Conservation (phyloP, 2,797 vertebrate genomes). For the Artibeus jamaicensis region DNA sequence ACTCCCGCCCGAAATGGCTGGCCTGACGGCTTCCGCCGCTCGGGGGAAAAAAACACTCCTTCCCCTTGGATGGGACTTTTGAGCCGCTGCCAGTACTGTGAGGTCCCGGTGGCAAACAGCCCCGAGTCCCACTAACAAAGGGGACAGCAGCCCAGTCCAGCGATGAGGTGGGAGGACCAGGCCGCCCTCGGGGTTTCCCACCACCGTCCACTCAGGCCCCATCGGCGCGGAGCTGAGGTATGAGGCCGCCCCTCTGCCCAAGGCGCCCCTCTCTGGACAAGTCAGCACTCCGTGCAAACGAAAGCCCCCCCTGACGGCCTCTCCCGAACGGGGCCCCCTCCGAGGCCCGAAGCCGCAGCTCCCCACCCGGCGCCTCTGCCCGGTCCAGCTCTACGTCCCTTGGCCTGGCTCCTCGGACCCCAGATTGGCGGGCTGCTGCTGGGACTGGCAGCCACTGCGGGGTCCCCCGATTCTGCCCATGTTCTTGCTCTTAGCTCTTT, state of each 20-base stretch:
- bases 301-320: not conserved
- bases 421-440: not conserved
- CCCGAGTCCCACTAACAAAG: constrained; percentile 34
- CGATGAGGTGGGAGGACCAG: not conserved
- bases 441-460: too few species aligned
- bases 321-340: not conserved
- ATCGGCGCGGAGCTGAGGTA: not conserved
- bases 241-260: not conserved
- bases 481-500: not conserved
- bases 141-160: not conserved
- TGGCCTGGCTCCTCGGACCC: not conserved
- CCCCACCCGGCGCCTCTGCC: not conserved
- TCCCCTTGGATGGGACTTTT: constrained; percentile 18
- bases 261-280: not conserved
- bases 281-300: not conserved
- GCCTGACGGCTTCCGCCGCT: not conserved
- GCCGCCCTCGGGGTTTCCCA: not conserved
- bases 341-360: not conserved
- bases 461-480: not conserved
- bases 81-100: not conserved
- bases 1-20: constrained; percentile 57
- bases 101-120: not conserved
- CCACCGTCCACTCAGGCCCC: not conserved
- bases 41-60: not conserved
- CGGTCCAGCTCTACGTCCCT: rapidly evolving